Evolutionary conservation across 2,113 vertebrate species (phyloP).

Genomic region (Chaetops frenatus): DNA sequence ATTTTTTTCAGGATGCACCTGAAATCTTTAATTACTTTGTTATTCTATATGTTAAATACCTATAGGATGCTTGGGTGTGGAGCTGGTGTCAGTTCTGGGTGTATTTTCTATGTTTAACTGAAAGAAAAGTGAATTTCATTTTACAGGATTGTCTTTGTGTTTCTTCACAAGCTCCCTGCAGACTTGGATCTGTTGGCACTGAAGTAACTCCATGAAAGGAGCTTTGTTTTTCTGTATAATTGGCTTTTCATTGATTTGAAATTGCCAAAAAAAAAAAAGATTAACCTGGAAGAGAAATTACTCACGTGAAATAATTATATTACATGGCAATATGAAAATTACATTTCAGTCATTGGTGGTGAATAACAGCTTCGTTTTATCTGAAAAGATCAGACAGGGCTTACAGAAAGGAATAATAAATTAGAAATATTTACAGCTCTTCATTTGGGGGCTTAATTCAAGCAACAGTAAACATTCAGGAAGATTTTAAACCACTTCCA

Average conservation of each 20-base stretch:
- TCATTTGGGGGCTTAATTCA: not conserved
- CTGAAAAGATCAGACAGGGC: not conserved
- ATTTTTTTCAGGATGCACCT: not conserved
- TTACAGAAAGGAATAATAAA: not conserved
- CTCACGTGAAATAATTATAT: not conserved
- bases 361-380: not conserved
- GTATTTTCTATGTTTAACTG: not conserved
- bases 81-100: not conserved
- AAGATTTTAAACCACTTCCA: not conserved
- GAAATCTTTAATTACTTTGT: not conserved
- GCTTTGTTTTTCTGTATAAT: not conserved
- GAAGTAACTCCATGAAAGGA: not conserved
- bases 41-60: rapidly evolving
- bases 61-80: not conserved
- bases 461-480: not conserved
- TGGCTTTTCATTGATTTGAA: not conserved
- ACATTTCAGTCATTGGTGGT: not conserved
- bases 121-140: not conserved
- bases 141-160: not conserved
- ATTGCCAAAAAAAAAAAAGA: not conserved
- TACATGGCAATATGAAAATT: not conserved
- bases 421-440: not conserved
- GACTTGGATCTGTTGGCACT: not conserved
- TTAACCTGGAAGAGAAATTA: not conserved
- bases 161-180: not conserved